Evolutionary conservation across 1,140 invertebrate species (phyloP), one percentile per base, ranked within the genome.

Genomic region (Drosophila micromelanica): DNA sequence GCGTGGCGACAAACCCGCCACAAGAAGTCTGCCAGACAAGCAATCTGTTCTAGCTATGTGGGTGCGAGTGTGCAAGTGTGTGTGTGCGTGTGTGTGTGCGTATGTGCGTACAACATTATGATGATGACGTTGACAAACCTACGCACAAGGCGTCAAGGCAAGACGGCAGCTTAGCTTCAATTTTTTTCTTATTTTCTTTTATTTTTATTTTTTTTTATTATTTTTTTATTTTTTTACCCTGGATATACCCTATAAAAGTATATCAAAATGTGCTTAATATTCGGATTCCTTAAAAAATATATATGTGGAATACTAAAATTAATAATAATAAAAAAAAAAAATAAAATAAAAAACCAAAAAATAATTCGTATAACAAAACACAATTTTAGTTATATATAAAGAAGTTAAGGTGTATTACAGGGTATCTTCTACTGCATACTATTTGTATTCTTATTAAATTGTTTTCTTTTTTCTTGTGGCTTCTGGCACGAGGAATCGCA

Each of bases 101-200:
- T 55, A 49, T 52, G 70, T 57, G 48, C 72, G 57, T 30, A 71
- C 78, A 76, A 62, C 54, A 80, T 75, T 61, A 62, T 67, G 81
- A 75, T 89, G 82, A 86, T 86, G 82, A 82, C 82, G 78, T 81
- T 86, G 82, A 86, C 77, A 79, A 80, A 87, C 79, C 78, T 82
- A 73, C 84, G 72, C 75, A 70, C 27, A 64, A 61, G 68, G 73
- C 76, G 81, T 84, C 56, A 79, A 81, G 48, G 45, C 70, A 54
- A 45, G 59, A 35, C 55, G 52, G 37, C 71, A 76, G 76, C 73
- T 76, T 73, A 68, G 73, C 80, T 85, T 67, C 65, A 76, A 85
- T 80, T 70, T 54, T 54, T 55, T 78, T 74, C 20, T 59, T 27
- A 37, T 52, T n/a, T 43, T 12, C 42, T 42, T 60, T 42, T 5